These are phyloP conservation scores for Calycopis cecrops DNA, from an alignment of 1,140 invertebrate species.

Conservation along the genomic window DNA sequence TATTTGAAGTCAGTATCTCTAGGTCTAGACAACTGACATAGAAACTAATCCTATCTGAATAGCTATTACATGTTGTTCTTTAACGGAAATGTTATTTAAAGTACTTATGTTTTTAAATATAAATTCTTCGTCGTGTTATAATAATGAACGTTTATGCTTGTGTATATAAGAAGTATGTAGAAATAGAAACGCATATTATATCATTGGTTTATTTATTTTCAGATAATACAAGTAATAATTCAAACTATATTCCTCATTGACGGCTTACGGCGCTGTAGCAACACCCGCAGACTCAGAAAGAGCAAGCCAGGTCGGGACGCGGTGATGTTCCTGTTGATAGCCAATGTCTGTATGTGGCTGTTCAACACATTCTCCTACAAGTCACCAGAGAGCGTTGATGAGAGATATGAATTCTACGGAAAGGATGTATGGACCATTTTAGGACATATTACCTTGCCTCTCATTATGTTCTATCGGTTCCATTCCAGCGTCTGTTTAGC, in stretches of 20 bases:
- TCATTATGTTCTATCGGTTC: slow-evolving; percentile 88
- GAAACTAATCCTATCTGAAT: too few relatives aligned
- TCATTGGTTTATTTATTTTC: too few relatives aligned
- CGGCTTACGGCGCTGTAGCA: slow-evolving; percentile 81
- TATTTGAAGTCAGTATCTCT: too few relatives aligned
- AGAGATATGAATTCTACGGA: slow-evolving; percentile 81
- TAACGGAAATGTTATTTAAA: too few relatives aligned
- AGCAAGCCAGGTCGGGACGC: slow-evolving; percentile 84
- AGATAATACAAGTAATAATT: slow-evolving; percentile 79
- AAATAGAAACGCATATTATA: too few relatives aligned
- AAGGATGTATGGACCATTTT: slow-evolving; percentile 83
- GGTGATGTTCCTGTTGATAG: slow-evolving; percentile 85
- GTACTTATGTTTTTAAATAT: too few relatives aligned
- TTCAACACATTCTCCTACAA: slow-evolving; percentile 87
- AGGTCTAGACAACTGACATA: too few relatives aligned
- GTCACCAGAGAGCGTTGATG: slow-evolving; percentile 77
- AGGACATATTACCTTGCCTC: slow-evolving; percentile 83
- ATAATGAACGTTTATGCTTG: too few relatives aligned
- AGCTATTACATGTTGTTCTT: too few relatives aligned
- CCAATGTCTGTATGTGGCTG: slow-evolving; percentile 86
- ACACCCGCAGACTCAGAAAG: slow-evolving; percentile 73
- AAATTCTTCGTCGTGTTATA: too few relatives aligned
- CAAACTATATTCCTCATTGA: slow-evolving; percentile 87
- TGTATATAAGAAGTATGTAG: too few relatives aligned
- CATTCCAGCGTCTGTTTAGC: slow-evolving; percentile 88